Evolutionary conservation across 2,797 vertebrate species (phyloP).

Genomic region (Synaphobranchus kaupii): DNA sequence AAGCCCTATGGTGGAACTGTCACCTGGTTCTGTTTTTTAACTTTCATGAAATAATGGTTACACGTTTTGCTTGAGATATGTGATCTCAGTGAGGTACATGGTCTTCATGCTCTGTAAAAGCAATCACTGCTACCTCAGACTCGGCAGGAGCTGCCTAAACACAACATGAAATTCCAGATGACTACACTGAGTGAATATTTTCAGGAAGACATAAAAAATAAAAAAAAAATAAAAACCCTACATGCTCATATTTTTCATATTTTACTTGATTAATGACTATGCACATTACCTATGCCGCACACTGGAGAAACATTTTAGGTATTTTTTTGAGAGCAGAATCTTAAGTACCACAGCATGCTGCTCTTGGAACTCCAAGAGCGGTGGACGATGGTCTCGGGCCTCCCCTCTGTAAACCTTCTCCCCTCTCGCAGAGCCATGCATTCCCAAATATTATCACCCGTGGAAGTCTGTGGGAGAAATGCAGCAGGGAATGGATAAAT

Average conservation of each 20-base stretch:
- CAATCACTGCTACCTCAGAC: slow-evolving; percentile 21
- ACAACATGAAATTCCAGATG: slow-evolving; percentile 10
- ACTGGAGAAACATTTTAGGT: not conserved
- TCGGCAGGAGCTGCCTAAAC: not conserved
- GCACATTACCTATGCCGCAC: not conserved
- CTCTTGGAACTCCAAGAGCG: not conserved
- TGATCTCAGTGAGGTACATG: not conserved
- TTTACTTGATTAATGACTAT: not conserved
- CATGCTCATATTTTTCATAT: slow-evolving; percentile 5
- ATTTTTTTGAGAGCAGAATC: not conserved
- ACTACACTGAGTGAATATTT: slow-evolving; percentile 23
- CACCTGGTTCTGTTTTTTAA: not conserved
- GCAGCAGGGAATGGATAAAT: not conserved
- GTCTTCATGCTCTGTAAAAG: slow-evolving; percentile 10
- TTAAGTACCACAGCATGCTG: not conserved
- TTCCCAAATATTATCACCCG: not conserved
- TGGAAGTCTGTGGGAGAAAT: not conserved
- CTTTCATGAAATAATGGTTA: not conserved
- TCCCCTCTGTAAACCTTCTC: not conserved
- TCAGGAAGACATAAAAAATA: slow-evolving; percentile 22
- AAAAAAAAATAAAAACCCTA: not conserved
- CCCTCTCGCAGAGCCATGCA: not conserved
- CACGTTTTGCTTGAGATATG: not conserved
- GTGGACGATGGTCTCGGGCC: not conserved
- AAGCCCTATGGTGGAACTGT: not conserved